phyloP scores from a whole-genome alignment of 2,113 vertebrate species.

The Polypterus senegalus region DNA sequence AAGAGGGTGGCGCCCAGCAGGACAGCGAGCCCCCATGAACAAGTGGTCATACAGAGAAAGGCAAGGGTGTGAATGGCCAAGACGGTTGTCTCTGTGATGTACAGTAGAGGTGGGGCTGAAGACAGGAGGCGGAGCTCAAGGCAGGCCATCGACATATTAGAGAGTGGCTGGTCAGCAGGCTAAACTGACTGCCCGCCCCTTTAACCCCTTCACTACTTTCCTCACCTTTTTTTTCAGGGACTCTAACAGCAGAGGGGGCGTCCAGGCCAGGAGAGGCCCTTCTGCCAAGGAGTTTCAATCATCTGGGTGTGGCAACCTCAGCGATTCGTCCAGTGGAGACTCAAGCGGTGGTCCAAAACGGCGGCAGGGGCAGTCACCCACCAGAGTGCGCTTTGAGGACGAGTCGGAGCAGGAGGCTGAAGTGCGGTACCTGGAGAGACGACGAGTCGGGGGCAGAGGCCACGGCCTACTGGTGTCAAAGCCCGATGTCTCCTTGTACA shows the following conservation, averaged over 20 bases:
- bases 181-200: too few species aligned
- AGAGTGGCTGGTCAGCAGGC: too few species aligned
- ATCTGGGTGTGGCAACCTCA: conserved; percentile 38
- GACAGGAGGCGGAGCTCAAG: too few species aligned
- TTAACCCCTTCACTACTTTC: too few species aligned
- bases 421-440: conserved; percentile 68
- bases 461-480: conserved; percentile 47
- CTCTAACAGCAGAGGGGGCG: conserved; percentile 16
- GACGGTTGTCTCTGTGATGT: too few species aligned
- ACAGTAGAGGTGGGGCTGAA: too few species aligned
- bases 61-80: too few species aligned
- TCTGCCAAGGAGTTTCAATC: conserved; percentile 19
- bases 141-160: too few species aligned
- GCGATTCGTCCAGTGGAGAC: conserved; percentile 51
- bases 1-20: too few species aligned
- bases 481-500: conserved; percentile 37
- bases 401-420: conserved; percentile 68
- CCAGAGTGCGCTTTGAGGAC: conserved; percentile 77
- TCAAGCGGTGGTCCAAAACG: conserved; percentile 32
- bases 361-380: conserved; percentile 37
- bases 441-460: conserved; percentile 20
- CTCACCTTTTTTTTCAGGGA: conserved; percentile 13
- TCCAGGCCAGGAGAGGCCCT: conserved; percentile 17
- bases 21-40: too few species aligned
- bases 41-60: too few species aligned